Base-by-base conservation (phyloP, 2,888 invertebrate genomes). In the Drosophila phalerata region DNA sequence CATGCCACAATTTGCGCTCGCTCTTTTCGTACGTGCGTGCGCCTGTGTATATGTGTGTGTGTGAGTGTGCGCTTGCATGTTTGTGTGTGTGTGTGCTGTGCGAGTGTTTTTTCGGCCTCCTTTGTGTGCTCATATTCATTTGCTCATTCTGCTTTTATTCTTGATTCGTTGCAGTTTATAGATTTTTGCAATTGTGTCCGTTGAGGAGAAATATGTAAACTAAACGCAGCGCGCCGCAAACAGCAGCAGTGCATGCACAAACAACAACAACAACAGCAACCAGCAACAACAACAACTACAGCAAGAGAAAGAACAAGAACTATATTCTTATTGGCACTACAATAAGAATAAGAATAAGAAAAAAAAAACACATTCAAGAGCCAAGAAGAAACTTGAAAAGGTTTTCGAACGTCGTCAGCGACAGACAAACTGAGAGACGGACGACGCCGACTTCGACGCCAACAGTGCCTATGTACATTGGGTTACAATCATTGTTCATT, bases 91-190 rank as follows among this genome's bases (percentile, higher is more conserved):
- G 28, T 28, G 28, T 28, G 28, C 42, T 53, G 43, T 65, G 51
- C 51, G 52, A 57, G 53, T 62, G 64, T 72, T 69, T 70, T 72
- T 77, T 82, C 71, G 80, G 78, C 75, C 74, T 82, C 77, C 76
- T 73, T 85, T 84, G 79, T 82, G 78, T 61, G 48, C 71, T 71
- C 78, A 60, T 84, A 71, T 83, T 83, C 77, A 81, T 81, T 77
- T 69, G 55, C 58, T 64, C 61, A 76, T 75, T 77, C 80, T 72
- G 79, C 65, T 86, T 72, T 77, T 48, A 53, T 67, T 76, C 73
- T 73, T 74, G 63, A 68, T 84, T 87, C 81, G 80, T 91, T 90
- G 87, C 90, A 90, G 91, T 91, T 90, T 87, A 89, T 90, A 86
- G 90, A 89, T 90, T 90, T 90, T 89, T 90, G 89, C 89, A 89